Conservation (phyloP, 1,140 invertebrate genomes). For the Campoletis sonorensis region DNA sequence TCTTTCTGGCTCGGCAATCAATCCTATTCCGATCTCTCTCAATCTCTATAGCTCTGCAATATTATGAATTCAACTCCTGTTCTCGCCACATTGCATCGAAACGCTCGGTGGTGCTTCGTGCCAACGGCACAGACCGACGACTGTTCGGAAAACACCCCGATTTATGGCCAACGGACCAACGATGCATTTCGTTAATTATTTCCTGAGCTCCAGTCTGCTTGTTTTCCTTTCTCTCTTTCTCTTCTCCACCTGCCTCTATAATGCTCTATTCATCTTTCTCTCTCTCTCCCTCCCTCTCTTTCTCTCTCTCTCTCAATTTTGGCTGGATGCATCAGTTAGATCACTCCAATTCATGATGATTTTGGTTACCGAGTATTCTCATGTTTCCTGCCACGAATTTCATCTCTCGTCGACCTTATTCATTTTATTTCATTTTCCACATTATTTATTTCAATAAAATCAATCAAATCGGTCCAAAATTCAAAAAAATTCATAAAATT, state of each 20-base stretch:
- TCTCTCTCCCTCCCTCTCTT: neutral
- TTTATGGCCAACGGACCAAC: conserved; percentile 62
- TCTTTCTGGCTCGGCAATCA: neutral
- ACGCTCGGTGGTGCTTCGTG: conserved; percentile 50
- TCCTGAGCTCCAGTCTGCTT: conserved; percentile 54
- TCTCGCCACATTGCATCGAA: conserved; percentile 45
- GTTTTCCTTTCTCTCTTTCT: neutral
- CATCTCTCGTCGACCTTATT: too few species aligned
- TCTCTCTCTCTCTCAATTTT: neutral
- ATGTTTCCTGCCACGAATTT: too few species aligned
- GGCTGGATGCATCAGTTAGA: neutral
- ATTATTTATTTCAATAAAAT: too few species aligned
- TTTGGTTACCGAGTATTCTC: too few species aligned
- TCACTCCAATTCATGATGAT: neutral
- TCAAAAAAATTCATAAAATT: too few species aligned
- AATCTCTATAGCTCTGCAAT: neutral
- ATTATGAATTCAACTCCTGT: conserved; percentile 33
- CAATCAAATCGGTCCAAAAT: too few species aligned
- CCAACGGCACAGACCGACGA: conserved; percentile 61
- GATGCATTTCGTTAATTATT: conserved; percentile 68
- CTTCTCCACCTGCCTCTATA: neutral
- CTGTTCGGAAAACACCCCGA: conserved; percentile 64
- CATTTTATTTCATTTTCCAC: too few species aligned
- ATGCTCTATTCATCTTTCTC: too few species aligned
- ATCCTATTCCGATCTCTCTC: conserved; percentile 34